Conservation (phyloP, 2,797 vertebrate genomes). For the Onychomys torridus region DNA sequence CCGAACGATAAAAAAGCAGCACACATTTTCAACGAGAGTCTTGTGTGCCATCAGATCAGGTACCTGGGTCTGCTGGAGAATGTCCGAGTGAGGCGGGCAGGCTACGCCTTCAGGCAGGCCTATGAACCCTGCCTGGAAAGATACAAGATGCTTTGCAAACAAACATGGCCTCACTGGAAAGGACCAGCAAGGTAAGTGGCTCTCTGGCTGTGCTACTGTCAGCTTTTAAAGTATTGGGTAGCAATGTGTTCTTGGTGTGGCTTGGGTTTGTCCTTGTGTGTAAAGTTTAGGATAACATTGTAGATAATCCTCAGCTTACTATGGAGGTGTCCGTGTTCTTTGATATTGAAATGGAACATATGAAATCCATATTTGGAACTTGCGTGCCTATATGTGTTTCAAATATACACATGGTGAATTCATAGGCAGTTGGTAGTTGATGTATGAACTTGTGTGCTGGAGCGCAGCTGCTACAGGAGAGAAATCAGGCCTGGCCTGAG, state of each 20-base stretch:
- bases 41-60: conserved; percentile 95
- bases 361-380: not conserved
- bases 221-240: not conserved
- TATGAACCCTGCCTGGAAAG: conserved; percentile 97
- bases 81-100: conserved; percentile 95
- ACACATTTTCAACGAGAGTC: conserved; percentile 93
- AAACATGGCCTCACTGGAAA: conserved; percentile 98
- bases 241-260: not conserved
- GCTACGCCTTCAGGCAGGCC: conserved; percentile 96
- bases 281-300: not conserved
- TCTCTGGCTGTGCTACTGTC: not conserved
- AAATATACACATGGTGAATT: not conserved
- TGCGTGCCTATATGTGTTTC: not conserved
- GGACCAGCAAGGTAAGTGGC: conserved; percentile 93
- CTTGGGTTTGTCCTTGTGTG: not conserved
- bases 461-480: not conserved
- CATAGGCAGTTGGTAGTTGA: not conserved
- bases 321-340: not conserved
- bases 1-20: conserved; percentile 98
- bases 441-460: not conserved
- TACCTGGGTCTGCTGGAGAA: conserved; percentile 99
- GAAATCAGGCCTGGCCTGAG: not conserved
- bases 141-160: conserved; percentile 99
- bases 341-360: not conserved
- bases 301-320: conserved; percentile 6